phyloP scores from a whole-genome alignment of 2,113 vertebrate genomes.

The Ictalurus punctatus region DNA sequence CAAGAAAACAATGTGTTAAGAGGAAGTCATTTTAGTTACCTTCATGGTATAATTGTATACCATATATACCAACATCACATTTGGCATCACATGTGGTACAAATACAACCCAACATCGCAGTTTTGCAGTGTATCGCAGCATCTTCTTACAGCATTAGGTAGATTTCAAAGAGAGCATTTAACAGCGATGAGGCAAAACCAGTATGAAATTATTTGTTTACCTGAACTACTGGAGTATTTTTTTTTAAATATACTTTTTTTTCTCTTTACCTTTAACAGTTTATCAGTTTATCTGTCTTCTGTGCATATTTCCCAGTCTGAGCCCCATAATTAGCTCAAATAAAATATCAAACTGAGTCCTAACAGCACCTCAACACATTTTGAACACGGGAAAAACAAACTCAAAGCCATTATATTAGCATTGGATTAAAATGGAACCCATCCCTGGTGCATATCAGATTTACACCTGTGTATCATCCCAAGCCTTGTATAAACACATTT shows the following conservation, averaged over 20 bases:
- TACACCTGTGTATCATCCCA: background rate
- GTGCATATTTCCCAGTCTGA: background rate
- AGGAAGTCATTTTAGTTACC: background rate
- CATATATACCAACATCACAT: too few relatives aligned
- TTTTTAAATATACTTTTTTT: background rate
- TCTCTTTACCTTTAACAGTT: background rate
- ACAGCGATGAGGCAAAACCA: background rate
- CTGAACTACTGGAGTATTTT: background rate
- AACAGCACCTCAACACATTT: background rate
- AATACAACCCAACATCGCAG: background rate
- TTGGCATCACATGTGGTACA: too few relatives aligned
- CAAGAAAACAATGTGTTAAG: background rate
- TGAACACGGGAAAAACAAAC: background rate
- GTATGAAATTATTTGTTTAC: background rate
- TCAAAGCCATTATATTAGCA: background rate
- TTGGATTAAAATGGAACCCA: background rate
- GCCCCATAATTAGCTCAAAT: background rate
- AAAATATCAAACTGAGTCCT: background rate
- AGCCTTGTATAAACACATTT: background rate
- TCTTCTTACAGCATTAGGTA: background rate
- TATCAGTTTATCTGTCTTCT: background rate
- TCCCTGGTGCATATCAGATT: background rate
- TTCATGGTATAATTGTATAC: background rate
- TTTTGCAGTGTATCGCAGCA: background rate
- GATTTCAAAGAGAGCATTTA: background rate